Evolutionary conservation across 2,113 vertebrate genomes (phyloP).

Genomic region (Ictalurus furcatus): DNA sequence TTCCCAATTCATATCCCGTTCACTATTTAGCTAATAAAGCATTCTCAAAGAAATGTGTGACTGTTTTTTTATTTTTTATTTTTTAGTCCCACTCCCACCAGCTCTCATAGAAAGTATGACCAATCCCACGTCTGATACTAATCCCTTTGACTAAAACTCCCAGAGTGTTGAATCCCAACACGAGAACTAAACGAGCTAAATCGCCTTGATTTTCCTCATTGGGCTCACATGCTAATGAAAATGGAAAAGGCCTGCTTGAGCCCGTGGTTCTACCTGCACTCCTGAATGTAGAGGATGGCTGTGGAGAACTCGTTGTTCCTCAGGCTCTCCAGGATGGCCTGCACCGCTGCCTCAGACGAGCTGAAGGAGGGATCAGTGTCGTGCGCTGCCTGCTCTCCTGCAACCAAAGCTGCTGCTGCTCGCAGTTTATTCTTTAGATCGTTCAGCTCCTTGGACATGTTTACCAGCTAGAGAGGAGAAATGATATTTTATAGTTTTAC

Average conservation of each 20-base stretch:
- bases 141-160: neutral
- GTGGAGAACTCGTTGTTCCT: constrained; percentile 89
- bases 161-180: neutral
- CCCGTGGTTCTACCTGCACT: constrained; percentile 82
- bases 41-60: neutral
- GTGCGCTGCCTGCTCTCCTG: constrained; percentile 75
- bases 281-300: constrained; percentile 88
- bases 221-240: neutral
- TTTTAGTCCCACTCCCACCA: neutral
- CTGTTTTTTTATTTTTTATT: too few species aligned
- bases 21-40: neutral
- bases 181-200: neutral
- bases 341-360: constrained; percentile 90
- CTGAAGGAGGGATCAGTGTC: constrained; percentile 78
- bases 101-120: neutral
- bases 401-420: constrained; percentile 83
- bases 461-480: constrained; percentile 78
- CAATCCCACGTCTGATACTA: neutral
- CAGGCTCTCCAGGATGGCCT: constrained; percentile 93
- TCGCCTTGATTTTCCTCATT: neutral
- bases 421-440: constrained; percentile 88
- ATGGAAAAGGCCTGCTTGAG: neutral
- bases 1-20: neutral
- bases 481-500: neutral
- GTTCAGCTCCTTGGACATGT: constrained; percentile 95